Evolutionary conservation across 2,113 vertebrate genomes (phyloP).

Genomic region (Tinamus guttatus): DNA sequence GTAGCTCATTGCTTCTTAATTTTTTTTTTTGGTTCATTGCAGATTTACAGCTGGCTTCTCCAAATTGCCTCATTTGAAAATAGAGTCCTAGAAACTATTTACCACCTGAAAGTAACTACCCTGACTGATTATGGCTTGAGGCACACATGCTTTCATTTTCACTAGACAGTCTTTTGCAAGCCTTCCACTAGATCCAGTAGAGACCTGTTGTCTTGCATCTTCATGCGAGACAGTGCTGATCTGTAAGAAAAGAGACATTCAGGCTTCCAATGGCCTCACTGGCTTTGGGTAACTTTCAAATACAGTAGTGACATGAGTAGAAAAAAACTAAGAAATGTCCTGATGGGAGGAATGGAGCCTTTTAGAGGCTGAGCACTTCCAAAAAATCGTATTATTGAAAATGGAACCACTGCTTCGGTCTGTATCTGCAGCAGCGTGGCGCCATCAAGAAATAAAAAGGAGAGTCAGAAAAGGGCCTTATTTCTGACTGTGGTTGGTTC

Average conservation of each 20-base stretch:
- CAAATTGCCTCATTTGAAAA: background rate
- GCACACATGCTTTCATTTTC: background rate
- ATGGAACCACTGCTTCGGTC: background rate
- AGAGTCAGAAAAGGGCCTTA: background rate
- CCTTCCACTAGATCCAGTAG: rapidly evolving
- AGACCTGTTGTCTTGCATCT: rapidly evolving
- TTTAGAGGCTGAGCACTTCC: background rate
- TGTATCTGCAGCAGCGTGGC: background rate
- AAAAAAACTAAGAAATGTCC: background rate
- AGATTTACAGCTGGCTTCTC: background rate
- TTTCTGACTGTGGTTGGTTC: background rate
- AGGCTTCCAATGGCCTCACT: rapidly evolving
- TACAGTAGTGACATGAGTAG: background rate
- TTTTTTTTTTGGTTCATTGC: background rate
- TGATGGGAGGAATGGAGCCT: background rate
- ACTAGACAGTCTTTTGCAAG: background rate
- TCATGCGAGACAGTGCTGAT: rapidly evolving
- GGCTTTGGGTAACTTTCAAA: background rate
- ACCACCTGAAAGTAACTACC: background rate
- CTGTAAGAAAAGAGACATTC: rapidly evolving
- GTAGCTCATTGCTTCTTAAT: background rate
- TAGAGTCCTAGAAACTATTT: background rate
- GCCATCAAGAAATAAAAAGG: background rate
- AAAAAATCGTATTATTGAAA: background rate
- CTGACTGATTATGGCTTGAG: background rate